phyloP scores from a whole-genome alignment of 2,888 invertebrate genomes.

The Polyommatus icarus region DNA sequence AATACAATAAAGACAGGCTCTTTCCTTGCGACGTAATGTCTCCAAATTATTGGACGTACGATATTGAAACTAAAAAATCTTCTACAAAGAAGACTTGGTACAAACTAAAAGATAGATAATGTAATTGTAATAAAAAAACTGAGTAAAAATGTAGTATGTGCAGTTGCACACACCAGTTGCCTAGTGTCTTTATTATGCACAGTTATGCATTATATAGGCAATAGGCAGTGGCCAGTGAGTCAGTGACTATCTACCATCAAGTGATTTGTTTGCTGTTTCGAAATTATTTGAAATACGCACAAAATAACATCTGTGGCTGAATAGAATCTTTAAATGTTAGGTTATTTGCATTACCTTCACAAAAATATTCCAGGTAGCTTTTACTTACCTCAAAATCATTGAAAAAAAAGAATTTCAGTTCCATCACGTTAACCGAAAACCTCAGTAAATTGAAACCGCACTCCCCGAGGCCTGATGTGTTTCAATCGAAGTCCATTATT shows the following conservation, averaged over 20 bases:
- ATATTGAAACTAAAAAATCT: too few relatives aligned
- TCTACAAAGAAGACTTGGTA: not conserved
- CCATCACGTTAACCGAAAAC: not conserved
- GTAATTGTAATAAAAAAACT: too few relatives aligned
- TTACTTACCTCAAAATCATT: not conserved
- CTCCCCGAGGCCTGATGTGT: not conserved
- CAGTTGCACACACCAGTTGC: too few relatives aligned
- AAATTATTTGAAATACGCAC: not conserved
- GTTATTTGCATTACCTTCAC: not conserved
- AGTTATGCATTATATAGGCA: too few relatives aligned
- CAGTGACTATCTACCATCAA: too few relatives aligned
- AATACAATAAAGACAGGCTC: not conserved
- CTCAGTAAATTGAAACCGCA: slow-evolving; percentile 6
- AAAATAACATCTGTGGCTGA: too few relatives aligned
- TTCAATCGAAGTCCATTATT: slow-evolving; percentile 7
- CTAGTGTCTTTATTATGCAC: too few relatives aligned
- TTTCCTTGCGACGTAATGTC: not conserved
- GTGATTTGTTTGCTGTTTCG: too few relatives aligned
- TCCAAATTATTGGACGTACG: not conserved
- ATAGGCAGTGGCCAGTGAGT: too few relatives aligned
- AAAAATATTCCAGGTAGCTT: not conserved
- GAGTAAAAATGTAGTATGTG: too few relatives aligned
- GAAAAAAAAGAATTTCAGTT: not conserved
- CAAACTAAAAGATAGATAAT: too few relatives aligned
- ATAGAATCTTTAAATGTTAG: too few relatives aligned